Evolutionary conservation across 2,888 invertebrate genomes (phyloP), one percentile per base, ranked within the genome.

Genomic region (Macrosoma leucophasiata): DNA sequence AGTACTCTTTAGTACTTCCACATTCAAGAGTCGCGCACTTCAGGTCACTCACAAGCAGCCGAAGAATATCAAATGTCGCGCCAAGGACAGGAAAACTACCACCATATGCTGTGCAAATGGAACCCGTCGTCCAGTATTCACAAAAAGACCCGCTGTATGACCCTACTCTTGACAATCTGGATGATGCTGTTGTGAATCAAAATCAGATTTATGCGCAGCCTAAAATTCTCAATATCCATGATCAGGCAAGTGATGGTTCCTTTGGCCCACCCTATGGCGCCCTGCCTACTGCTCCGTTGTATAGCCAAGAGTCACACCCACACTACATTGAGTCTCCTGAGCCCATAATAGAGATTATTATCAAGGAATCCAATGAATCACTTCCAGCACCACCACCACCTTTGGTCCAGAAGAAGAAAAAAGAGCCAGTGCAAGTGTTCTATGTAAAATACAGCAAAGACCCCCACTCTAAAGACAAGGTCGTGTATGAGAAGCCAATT

Each of bases 361-460:
- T 95, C 30, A 94, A 94, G 58, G 95, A 95, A 67, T 94, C 94
- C 0, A 95, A 95, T 60, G 92, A 94, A 55, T 87, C 92, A 0
- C 62, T 94, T 2, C 91, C 94, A 2, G 87, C 91, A 2, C 86
- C 87, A 3, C 87, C 88, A 1, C 78, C 86, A 5, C 85, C 85
- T 2, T 82, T 85, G 9, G 69, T 86, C 8, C 69, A 52, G 8
- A 82, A 82, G 52, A 84, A 79, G 54, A 85, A 86, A 45, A 94
- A 93, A 59, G 94, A 95, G 61, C 93, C 94, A 14, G 93, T 95
- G 20, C 95, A 95, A 56, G 95, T 95, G 1, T 95, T 94, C 64
- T 95, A 95, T 60, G 95, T 95, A 0, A 95, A 95, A 70, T 95
- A 95, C 62, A 93, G 94, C 62, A 94, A 95, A 65, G 93, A 94